Conservation (phyloP, 2,113 vertebrate genomes). For the Lontra canadensis region DNA sequence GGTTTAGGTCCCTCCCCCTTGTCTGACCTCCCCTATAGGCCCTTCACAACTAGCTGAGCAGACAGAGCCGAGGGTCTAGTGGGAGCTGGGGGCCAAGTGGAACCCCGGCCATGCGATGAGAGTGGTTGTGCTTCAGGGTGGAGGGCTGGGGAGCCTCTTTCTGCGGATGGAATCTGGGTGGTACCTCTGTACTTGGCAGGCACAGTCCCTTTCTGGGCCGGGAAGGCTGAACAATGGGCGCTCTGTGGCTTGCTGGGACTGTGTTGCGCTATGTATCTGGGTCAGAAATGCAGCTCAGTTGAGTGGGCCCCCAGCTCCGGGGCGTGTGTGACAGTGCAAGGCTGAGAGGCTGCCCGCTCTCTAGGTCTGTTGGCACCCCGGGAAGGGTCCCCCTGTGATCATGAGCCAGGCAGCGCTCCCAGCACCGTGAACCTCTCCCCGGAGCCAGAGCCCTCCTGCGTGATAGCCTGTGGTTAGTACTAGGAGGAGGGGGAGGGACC, state of each 20-base stretch:
- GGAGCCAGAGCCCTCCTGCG: neutral
- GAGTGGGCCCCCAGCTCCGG: neutral
- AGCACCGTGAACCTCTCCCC: neutral
- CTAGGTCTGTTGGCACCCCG: neutral
- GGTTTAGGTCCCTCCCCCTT: neutral
- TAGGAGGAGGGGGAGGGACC: neutral
- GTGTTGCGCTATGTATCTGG: neutral
- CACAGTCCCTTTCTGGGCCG: neutral
- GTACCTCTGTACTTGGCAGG: neutral
- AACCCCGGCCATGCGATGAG: neutral
- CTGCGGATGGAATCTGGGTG: neutral
- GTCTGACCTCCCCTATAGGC: neutral
- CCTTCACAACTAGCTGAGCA: neutral
- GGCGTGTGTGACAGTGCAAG: neutral
- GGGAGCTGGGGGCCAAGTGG: neutral
- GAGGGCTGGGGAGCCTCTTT: neutral
- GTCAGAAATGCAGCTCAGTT: neutral
- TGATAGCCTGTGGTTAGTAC: neutral
- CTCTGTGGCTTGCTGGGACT: constrained; percentile 38
- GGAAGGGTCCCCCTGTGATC: neutral
- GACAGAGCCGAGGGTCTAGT: neutral
- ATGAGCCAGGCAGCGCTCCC: neutral
- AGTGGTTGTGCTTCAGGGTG: neutral
- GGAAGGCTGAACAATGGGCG: constrained; percentile 13
- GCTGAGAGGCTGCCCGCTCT: neutral